Evolutionary conservation across 64 coral and sea anemone species (phyloP).

Genomic region (Actinia tenebrosa): DNA sequence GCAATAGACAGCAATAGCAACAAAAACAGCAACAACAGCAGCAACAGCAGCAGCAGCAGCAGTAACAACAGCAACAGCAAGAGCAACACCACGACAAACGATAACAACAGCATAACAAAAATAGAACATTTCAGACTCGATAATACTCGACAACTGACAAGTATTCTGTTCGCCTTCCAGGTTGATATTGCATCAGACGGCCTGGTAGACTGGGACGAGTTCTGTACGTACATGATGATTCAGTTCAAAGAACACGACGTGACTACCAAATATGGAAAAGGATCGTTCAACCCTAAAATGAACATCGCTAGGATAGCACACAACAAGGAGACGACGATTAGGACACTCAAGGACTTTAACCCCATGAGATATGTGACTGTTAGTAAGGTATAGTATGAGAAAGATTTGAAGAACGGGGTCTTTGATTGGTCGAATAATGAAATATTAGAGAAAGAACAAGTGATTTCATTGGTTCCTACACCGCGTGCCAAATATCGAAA

Average conservation of each 20-base stretch:
- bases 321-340: constrained; percentile 90
- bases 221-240: constrained; percentile 89
- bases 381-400: constrained; percentile 56
- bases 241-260: constrained; percentile 87
- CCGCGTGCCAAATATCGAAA: too few relatives aligned
- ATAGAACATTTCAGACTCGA: neutral
- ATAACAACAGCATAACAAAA: neutral
- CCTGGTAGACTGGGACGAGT: constrained; percentile 97
- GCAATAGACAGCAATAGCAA: neutral
- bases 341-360: constrained; percentile 71
- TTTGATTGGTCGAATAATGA: too few relatives aligned
- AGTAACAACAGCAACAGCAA: neutral
- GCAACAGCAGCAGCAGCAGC: neutral
- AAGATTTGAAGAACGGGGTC: too few relatives aligned
- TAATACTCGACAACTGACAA: too few relatives aligned
- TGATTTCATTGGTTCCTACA: too few relatives aligned
- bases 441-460: too few relatives aligned
- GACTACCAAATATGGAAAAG: constrained; percentile 32
- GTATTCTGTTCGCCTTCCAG: neutral
- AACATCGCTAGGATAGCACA: constrained; percentile 80
- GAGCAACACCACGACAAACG: neutral
- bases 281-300: constrained; percentile 54
- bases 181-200: constrained; percentile 94
- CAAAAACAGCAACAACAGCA: too few relatives aligned
- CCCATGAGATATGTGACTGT: constrained; percentile 93